Base-by-base conservation (phyloP, 2,797 vertebrate species). In the Pseudochirops cupreus region DNA sequence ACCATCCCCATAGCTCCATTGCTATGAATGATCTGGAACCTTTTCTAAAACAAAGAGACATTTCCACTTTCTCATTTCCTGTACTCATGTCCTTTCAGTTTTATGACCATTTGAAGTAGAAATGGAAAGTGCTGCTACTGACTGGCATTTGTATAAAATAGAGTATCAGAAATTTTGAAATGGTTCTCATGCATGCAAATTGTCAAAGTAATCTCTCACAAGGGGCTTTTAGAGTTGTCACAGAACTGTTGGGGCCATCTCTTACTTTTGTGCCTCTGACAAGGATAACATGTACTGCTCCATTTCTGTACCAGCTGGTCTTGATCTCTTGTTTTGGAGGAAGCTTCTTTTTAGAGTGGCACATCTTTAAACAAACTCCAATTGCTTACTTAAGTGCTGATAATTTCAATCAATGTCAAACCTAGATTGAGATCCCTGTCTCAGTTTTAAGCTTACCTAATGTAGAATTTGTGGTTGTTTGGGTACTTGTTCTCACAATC, bases 101-200 rank as follows among this genome's bases (percentile, higher is more conserved):
- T 96, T 94, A 58, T 74, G 97, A 92, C 95, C 56, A 0, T 94
- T 24, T 91, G 58, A 89, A 57, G 31, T 0, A 94, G 91, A 95
- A 89, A 52, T 96, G 87, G 54, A 97, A 98, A 98, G n/a, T 21
- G 24, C 18, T 96, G 52, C 29, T 92, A 96, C 87, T 97, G 82
- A 29, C 92, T 97, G 92, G 53, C 33, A 53, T 96, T 96, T 98
- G 95, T 96, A 95, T n/a, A 87, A 13, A 96, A 93, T 5, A 97
- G 74, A 97, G 56, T 28, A 1, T 0, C 91, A 52, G 91, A 94
- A 96, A 93, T 93, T 90, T 94, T 90, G 97, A 98, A 97, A 95
- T 54, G 91, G 24, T 58, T 91, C 94, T 56, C 39, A 91, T 6
- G 18, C 1, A 74, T 94, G 46, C 52, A 92, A 46, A 94, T 53